Percentiles rank a stretch among this genome's conserved stretches.
Conservation (phyloP, 2,113 vertebrate species). For the Climacteris rufus region DNA sequence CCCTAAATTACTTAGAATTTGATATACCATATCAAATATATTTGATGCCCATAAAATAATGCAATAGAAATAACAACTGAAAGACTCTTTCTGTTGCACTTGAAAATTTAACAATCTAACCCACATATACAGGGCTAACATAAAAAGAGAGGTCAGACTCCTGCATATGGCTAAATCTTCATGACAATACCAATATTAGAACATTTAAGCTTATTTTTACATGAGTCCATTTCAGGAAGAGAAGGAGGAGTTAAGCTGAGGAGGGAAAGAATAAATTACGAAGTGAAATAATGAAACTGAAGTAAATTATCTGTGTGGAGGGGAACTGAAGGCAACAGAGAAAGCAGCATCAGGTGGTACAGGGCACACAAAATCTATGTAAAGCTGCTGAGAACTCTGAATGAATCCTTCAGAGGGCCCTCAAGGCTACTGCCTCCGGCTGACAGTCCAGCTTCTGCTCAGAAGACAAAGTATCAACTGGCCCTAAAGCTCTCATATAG, state of each 20-base stretch:
- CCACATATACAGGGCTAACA: neutral
- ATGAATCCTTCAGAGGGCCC: neutral
- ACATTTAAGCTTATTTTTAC: neutral
- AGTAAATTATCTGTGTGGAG: neutral
- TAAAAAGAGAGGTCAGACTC: neutral
- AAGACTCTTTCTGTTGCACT: neutral
- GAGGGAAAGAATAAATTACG: neutral
- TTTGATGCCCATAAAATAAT: neutral
- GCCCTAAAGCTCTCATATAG: neutral
- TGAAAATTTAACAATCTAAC: neutral
- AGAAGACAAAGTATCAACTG: neutral
- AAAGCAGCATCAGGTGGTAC: neutral
- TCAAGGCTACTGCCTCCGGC: neutral
- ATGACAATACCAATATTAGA: neutral
- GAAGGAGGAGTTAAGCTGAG: neutral
- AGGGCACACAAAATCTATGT: neutral
- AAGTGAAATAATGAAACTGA: neutral
- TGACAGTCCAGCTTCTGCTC: neutral
- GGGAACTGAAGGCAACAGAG: neutral
- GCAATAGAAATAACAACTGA: neutral
- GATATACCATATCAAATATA: neutral
- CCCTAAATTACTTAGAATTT: neutral
- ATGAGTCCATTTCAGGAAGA: neutral
- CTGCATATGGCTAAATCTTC: neutral
- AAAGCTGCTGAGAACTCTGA: neutral